These are phyloP conservation scores for Netelia melanura DNA, from an alignment of 2,888 invertebrate genomes.

Conservation along the genomic window DNA sequence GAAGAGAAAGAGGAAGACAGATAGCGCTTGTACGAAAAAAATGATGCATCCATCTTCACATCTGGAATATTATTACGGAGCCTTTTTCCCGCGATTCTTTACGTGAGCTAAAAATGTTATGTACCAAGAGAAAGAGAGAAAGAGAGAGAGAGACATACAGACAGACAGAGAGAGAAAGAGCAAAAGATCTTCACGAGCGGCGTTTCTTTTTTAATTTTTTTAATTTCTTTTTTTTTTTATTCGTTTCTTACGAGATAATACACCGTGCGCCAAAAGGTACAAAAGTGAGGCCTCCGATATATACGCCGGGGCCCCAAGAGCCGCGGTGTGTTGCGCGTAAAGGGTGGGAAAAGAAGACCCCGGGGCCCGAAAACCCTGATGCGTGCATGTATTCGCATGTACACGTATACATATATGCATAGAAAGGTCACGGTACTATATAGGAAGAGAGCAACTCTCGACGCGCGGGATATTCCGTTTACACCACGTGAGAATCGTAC, in stretches of 20 bases:
- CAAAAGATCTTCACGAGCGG: slow-evolving; percentile 25
- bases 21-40: slow-evolving; percentile 3
- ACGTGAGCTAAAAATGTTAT: slow-evolving; percentile 63
- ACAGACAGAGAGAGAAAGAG: slow-evolving; percentile 10
- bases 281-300: slow-evolving; percentile 57
- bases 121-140: slow-evolving; percentile 43
- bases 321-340: slow-evolving; percentile 49
- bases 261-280: slow-evolving; percentile 61
- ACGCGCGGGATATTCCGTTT: slow-evolving; percentile 64
- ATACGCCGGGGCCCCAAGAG: slow-evolving; percentile 36
- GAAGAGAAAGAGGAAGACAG: slow-evolving; percentile 17
- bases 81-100: slow-evolving; percentile 64
- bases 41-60: slow-evolving; percentile 44
- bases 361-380: slow-evolving; percentile 66
- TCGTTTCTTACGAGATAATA: slow-evolving; percentile 65
- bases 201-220: slow-evolving; percentile 26
- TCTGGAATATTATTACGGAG: slow-evolving; percentile 65
- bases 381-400: slow-evolving; percentile 35
- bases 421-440: slow-evolving; percentile 67
- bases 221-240: slow-evolving; percentile 27
- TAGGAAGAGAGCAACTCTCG: slow-evolving; percentile 54
- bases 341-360: slow-evolving; percentile 70
- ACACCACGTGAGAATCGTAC: slow-evolving; percentile 68
- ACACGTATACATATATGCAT: slow-evolving; percentile 44
- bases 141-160: not conserved